Conservation (phyloP, 2,797 vertebrate genomes). For the Macroramphosus scolopax region DNA sequence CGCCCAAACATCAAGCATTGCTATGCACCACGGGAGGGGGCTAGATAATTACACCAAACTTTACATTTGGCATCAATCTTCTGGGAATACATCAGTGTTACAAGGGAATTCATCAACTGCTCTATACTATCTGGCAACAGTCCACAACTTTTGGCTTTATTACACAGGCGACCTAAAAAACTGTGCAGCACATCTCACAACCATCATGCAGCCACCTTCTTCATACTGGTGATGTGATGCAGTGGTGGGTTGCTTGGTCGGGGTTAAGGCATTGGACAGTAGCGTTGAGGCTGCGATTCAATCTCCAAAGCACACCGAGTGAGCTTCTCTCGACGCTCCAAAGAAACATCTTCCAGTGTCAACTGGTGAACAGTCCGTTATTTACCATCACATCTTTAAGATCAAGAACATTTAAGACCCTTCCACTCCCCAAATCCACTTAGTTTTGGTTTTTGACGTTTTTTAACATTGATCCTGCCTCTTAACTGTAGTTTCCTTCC, state of each 20-base stretch:
- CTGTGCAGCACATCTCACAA: slow-evolving; percentile 13
- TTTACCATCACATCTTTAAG: slow-evolving; percentile 34
- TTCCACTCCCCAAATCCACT: slow-evolving; percentile 12
- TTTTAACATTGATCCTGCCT: slow-evolving; percentile 31
- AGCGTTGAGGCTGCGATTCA: slow-evolving; percentile 51
- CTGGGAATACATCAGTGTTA: slow-evolving; percentile 34
- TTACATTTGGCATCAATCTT: slow-evolving; percentile 49
- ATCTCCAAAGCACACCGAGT: slow-evolving; percentile 38
- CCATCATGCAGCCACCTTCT: slow-evolving; percentile 20
- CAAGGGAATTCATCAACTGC: too few species aligned
- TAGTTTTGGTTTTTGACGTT: slow-evolving; percentile 46
- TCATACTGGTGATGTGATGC: slow-evolving; percentile 26
- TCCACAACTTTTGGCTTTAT: slow-evolving; percentile 22
- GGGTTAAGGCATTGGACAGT: slow-evolving; percentile 81
- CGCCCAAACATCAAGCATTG: slow-evolving; percentile 31
- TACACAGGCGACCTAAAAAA: slow-evolving; percentile 23
- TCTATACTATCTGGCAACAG: slow-evolving; percentile 27
- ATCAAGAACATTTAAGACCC: slow-evolving; percentile 23
- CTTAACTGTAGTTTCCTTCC: slow-evolving; percentile 55
- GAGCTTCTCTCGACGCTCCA: slow-evolving; percentile 34
- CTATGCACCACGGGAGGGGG: slow-evolving; percentile 45
- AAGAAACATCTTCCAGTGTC: slow-evolving; percentile 45
- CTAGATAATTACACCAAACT: slow-evolving; percentile 30
- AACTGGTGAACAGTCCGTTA: slow-evolving; percentile 33
- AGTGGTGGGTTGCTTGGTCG: slow-evolving; percentile 31